Base-by-base conservation (phyloP, 2,113 vertebrate genomes). In the Pygathrix nemaeus region DNA sequence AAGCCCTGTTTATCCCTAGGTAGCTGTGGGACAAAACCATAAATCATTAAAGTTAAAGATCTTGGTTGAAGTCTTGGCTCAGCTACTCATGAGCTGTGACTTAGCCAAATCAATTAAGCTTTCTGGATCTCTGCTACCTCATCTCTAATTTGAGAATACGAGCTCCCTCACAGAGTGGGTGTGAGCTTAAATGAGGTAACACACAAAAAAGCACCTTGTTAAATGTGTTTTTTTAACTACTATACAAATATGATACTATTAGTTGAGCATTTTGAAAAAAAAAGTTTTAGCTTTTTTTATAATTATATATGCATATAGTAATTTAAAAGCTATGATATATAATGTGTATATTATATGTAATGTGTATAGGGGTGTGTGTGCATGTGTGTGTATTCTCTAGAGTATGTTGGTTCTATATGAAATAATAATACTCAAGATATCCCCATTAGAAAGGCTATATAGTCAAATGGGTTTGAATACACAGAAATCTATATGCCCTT, bases 111-210 rank as follows among this genome's bases (percentile, higher is more conserved):
- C 66, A 93, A 1, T 93, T 83, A 79, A 73, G 20, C 45, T 95
- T 96, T n/a, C 88, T 86, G 45, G 50, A 55, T 82, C 88, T 90
- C 85, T 64, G 52, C 79, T 75, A 93, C 72, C 30, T 84, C 30
- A 48, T 35, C 35, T 95, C 81, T 91, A 96, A 94, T 88, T 94
- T 97, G 57, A 18, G 50, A 95, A 94, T 85, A 93, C 23, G 6
- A 96, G 93, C 35, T 66, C 90, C 66, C 55, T 94, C 35, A 59
- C 27, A 88, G 50, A 81, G 40, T 88, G 25, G 21, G 16, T 79
- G 18, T 82, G 82, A 94, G 64, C 59, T 96, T 91, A 92, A 88
- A 64, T 86, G n/a, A 90, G 14, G 82, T 18, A 82, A 43, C 82
- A 88, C 68, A 97, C 86, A 59, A 59, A 38, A 94, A 94, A 96